These are phyloP conservation scores for Probaryconus sp. DNA, from an alignment of 1,140 invertebrate species.

Conservation along the genomic window DNA sequence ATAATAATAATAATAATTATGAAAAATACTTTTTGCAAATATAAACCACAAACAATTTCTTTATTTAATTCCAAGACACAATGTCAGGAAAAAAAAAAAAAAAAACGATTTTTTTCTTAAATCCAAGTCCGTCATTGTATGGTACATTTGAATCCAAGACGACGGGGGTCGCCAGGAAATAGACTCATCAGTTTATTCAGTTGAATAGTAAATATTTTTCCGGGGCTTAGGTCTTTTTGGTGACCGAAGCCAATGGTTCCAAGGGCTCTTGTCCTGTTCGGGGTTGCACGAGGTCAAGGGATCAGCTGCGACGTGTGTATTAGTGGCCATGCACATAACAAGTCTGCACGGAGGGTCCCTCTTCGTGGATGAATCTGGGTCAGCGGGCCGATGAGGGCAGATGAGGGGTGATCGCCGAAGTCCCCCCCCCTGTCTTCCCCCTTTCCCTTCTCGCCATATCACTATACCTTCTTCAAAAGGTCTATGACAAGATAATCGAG, in stretches of 20 bases:
- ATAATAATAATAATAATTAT: too few relatives aligned
- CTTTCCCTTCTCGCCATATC: conserved; percentile 19
- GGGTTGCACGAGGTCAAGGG: conserved; percentile 72
- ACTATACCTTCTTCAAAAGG: conserved; percentile 64
- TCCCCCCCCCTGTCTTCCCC: conserved; percentile 59
- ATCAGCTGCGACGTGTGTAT: conserved; percentile 71
- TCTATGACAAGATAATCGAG: conserved; percentile 75
- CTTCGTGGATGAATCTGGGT: conserved; percentile 72
- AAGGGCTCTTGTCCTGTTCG: conserved; percentile 63
- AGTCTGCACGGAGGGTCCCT: conserved; percentile 65
- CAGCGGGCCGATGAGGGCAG: conserved; percentile 75
- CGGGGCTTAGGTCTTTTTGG: conserved; percentile 40
- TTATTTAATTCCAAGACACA: too few relatives aligned
- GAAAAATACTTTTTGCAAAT: too few relatives aligned
- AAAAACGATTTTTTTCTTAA: too few relatives aligned
- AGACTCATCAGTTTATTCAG: neutral
- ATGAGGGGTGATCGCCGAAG: conserved; percentile 73
- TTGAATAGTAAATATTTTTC: conserved; percentile 29
- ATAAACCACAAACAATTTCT: too few relatives aligned
- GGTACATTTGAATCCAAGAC: too few relatives aligned
- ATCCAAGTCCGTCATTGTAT: too few relatives aligned
- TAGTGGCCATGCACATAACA: conserved; percentile 53
- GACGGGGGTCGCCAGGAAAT: too few relatives aligned
- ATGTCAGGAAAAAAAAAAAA: too few relatives aligned
- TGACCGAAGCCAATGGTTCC: conserved; percentile 47